phyloP scores from a whole-genome alignment of 2,113 vertebrate genomes.

The Salvelinus namaycush region DNA sequence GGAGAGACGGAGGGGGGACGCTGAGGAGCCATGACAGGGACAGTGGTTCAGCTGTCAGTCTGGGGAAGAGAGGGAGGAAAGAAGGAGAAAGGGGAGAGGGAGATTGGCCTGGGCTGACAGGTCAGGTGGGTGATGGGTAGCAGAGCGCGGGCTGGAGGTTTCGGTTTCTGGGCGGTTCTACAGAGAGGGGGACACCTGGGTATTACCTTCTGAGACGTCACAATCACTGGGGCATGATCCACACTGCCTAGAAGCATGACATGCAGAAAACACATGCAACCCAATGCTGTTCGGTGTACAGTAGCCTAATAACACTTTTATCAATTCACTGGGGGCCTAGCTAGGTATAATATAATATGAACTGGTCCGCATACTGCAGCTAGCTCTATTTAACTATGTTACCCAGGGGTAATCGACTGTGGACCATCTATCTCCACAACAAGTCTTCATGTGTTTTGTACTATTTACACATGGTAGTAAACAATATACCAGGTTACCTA shows the following conservation, averaged over 20 bases:
- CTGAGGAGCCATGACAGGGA: conserved; percentile 72
- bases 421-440: conserved; percentile 36
- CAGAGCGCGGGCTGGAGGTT: conserved; percentile 17
- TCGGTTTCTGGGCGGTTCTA: conserved; percentile 24
- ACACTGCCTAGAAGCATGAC: conserved; percentile 27
- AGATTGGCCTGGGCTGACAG: conserved; percentile 68
- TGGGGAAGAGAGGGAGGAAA: conserved; percentile 31
- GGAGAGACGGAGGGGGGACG: conserved; percentile 18
- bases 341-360: conserved; percentile 30
- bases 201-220: conserved; percentile 59
- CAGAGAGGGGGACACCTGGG: conserved; percentile 35
- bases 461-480: too few species aligned
- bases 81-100: conserved; percentile 26
- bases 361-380: conserved; percentile 35
- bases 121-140: conserved; percentile 47
- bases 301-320: conserved; percentile 51
- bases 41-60: conserved; percentile 72
- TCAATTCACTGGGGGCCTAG: conserved; percentile 39
- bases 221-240: conserved; percentile 44
- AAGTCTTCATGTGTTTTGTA: conserved; percentile 36
- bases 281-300: conserved; percentile 31
- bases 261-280: conserved; percentile 46
- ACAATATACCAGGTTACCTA: too few species aligned
- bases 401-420: conserved; percentile 36
- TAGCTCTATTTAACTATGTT: conserved; percentile 45